Percentiles rank a stretch among this genome's conserved stretches.
Evolutionary conservation across 2,888 invertebrate genomes (phyloP).

Genomic region (Pristionchus arcanus): DNA sequence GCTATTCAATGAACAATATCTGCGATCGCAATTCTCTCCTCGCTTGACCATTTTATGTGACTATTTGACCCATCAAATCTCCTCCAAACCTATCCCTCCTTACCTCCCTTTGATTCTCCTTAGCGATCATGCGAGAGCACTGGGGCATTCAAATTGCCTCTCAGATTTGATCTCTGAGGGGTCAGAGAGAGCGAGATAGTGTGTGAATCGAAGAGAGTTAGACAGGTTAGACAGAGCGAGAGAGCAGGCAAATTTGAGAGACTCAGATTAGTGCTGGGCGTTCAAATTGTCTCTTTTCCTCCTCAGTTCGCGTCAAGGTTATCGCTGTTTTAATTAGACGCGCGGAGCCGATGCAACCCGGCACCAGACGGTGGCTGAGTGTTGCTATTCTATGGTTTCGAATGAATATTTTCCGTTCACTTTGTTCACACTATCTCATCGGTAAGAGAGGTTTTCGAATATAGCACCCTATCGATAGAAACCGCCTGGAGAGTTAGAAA

Average conservation of each 20-base stretch:
- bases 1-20: background rate
- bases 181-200: background rate
- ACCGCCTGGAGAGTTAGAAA: no score
- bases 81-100: background rate
- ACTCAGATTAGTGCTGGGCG: background rate
- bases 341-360: background rate
- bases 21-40: background rate
- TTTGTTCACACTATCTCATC: no score
- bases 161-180: background rate
- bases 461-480: no score
- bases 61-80: background rate
- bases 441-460: no score
- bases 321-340: constrained; percentile 20
- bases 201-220: background rate
- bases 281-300: constrained; percentile 41
- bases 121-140: constrained; percentile 6
- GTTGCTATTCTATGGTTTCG: no score
- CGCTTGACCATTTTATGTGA: background rate
- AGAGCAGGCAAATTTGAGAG: background rate
- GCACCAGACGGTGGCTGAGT: constrained; percentile 5
- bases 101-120: constrained; percentile 17
- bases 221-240: background rate
- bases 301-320: background rate
- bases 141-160: background rate
- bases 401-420: no score